Conservation (phyloP, 2,113 vertebrate species). For the Heliornis fulica region DNA sequence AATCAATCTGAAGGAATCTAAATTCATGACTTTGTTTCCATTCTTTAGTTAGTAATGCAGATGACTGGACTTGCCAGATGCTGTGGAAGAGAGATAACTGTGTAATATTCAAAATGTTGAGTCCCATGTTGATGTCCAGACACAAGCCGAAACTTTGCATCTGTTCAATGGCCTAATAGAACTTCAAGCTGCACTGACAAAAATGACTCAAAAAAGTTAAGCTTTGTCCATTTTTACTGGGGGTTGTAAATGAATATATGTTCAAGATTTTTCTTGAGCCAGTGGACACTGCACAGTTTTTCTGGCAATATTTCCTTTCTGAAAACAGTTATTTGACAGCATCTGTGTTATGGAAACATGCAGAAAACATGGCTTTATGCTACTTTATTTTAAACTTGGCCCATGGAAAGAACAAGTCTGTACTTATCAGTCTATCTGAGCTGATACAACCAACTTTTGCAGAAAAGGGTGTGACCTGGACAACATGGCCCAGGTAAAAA, state of each 20-base stretch:
- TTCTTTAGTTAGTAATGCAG: background rate
- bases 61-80: constrained; percentile 8
- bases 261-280: background rate
- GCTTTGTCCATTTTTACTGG: background rate
- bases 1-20: background rate
- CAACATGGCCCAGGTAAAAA: background rate
- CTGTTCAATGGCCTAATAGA: constrained; percentile 33
- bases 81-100: constrained; percentile 10
- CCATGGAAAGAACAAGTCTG: background rate
- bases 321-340: background rate
- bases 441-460: background rate
- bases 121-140: background rate
- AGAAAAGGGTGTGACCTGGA: background rate
- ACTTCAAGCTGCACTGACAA: background rate
- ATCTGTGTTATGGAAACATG: background rate
- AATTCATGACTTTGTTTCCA: background rate
- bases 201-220: constrained; percentile 5
- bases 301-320: background rate
- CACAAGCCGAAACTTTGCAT: constrained; percentile 34
- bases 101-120: background rate
- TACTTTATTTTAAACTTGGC: background rate
- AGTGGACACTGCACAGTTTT: background rate
- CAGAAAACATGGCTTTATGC: background rate
- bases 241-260: background rate
- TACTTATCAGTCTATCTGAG: background rate